Conservation (phyloP, 2,888 invertebrate species). For the Amblyteles armatorius region DNA sequence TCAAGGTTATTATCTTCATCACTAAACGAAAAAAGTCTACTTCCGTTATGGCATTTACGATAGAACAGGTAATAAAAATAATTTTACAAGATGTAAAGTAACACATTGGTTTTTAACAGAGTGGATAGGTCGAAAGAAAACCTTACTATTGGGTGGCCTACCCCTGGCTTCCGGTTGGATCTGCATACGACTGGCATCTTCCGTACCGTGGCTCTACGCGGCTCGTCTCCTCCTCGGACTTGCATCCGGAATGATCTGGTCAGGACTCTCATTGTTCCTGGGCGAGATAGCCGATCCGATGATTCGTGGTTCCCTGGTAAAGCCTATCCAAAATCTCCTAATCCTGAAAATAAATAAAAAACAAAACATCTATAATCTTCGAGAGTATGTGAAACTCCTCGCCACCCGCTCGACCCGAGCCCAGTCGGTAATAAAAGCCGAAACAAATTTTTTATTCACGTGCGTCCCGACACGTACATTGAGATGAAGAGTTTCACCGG, state of each 20-base stretch:
- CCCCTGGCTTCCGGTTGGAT: conserved; percentile 79
- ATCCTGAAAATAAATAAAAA: conserved; percentile 3
- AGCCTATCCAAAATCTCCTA: conserved; percentile 22
- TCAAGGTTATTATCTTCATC: conserved; percentile 76
- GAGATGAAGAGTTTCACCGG: no score
- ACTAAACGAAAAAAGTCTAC: background rate
- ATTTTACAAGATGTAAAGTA: background rate
- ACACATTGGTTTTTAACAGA: conserved; percentile 69
- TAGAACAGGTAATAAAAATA: background rate
- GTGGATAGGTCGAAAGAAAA: conserved; percentile 78
- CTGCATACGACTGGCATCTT: conserved; percentile 77
- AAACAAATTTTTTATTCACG: no score
- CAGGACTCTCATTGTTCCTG: conserved; percentile 78
- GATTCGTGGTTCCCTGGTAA: conserved; percentile 82
- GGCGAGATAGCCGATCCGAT: conserved; percentile 82
- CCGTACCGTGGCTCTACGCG: conserved; percentile 79
- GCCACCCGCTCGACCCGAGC: no score
- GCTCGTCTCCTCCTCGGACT: conserved; percentile 78
- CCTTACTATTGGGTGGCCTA: conserved; percentile 75
- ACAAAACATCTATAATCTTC: background rate
- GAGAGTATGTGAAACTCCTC: background rate
- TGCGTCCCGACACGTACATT: no score
- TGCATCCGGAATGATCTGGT: conserved; percentile 81
- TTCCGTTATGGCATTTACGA: background rate
- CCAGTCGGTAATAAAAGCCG: no score